Evolutionary conservation across 2,888 invertebrate genomes (phyloP), one percentile per base, ranked within the genome.

Genomic region (Cancer borealis): DNA sequence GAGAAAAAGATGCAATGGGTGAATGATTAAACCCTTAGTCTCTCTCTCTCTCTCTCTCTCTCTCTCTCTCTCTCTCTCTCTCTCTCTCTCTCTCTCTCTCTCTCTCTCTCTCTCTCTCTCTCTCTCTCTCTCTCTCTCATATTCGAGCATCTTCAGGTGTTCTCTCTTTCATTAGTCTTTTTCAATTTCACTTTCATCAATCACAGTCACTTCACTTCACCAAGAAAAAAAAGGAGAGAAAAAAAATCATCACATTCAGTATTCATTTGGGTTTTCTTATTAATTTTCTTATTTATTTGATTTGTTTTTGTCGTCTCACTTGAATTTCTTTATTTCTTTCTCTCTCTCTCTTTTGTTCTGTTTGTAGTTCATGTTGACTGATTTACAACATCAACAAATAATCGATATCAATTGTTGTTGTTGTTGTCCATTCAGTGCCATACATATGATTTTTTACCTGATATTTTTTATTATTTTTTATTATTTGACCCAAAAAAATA

Each of bases 71-170:
- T 89, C 89, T 54, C 54, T 89, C 89, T 89, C 89, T 54, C 89
- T 54, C 89, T 89, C 89, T 89, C 89, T 89, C 89, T 89, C 89
- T 89, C 54, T 89, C 89, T 54, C 89, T 89, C 89, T 89, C 49
- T 89, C 89, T 89, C 54, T 89, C 89, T 54, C 89, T 89, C 89
- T 54, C 89, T 89, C 89, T 54, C 54, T 89, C 89, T 54, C 89
- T 54, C 89, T 89, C 89, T 89, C 89, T 89, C 89, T 54, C 89
- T 89, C 89, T 89, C 89, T 89, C 89, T 89, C 89, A 17, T 17
- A 12, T 0, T 47, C 12, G 21, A 45, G 47, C 39, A 45, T 88
- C 88, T 88, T 47, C 5, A 45, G 8, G 88, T 88, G 46, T 14
- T 47, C n/a, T 88, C 45, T 88, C 88, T 21, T 45, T 88, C 87